A percentile compares a stretch with the other conserved stretches of the same genome.
phyloP scores from a whole-genome alignment of 2,113 vertebrate species.

The Paraplagusia blochii region DNA sequence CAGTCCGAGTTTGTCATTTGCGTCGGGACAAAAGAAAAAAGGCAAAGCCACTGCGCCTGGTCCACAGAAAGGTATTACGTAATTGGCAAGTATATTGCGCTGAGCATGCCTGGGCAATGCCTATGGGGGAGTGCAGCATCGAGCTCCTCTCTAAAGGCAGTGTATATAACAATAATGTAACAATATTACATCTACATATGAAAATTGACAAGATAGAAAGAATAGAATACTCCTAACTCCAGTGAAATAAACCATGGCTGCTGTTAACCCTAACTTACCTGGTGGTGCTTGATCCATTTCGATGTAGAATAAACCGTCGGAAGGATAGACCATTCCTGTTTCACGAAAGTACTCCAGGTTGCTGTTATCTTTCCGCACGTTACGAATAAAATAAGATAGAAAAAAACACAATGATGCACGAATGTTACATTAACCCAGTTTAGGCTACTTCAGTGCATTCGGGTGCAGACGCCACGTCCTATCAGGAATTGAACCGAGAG shows the following conservation, averaged over 20 bases:
- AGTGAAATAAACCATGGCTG: constrained; percentile 38
- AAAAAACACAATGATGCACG: constrained; percentile 10
- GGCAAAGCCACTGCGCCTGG: constrained; percentile 60
- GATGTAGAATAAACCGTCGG: constrained; percentile 73
- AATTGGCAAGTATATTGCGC: constrained; percentile 73
- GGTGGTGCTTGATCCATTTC: constrained; percentile 75
- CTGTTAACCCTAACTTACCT: constrained; percentile 67
- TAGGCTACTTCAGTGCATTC: constrained; percentile 20
- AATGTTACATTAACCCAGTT: constrained; percentile 13
- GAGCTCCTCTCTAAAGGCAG: constrained; percentile 22
- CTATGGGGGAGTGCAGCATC: constrained; percentile 58
- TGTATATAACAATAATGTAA: neutral
- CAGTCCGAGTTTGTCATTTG: constrained; percentile 18
- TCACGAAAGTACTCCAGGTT: constrained; percentile 57
- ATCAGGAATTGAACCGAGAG: constrained; percentile 14
- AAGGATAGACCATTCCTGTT: constrained; percentile 73
- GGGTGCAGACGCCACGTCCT: constrained; percentile 38
- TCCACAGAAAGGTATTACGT: constrained; percentile 72
- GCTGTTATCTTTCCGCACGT: constrained; percentile 18
- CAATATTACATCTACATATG: neutral
- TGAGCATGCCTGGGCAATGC: constrained; percentile 70
- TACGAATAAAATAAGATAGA: no score
- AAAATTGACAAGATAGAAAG: no score
- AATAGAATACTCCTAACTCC: no score
- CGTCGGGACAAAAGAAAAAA: constrained; percentile 64